A percentile compares a stretch with the other conserved stretches of the same genome.
Conservation (phyloP, 2,888 invertebrate species). For the Pseudanteris insignis region DNA sequence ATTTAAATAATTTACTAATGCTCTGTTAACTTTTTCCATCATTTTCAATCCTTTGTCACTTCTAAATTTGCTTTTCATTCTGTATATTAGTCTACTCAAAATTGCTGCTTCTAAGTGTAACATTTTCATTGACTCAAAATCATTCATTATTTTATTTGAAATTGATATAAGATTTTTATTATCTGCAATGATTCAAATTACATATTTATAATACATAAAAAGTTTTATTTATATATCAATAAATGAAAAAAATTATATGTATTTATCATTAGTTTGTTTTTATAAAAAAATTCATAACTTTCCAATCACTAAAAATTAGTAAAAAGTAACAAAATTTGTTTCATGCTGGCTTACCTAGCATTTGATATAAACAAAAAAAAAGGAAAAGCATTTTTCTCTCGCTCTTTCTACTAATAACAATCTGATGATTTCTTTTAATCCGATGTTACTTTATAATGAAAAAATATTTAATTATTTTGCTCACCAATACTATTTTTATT, state of each 20-base stretch:
- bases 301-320: no score
- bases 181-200: no score
- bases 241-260: background rate
- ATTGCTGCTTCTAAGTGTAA: constrained; percentile 70
- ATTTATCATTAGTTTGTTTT: background rate
- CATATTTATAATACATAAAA: background rate
- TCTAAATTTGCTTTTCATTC: constrained; percentile 71
- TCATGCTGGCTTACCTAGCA: no score
- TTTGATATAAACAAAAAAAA: no score
- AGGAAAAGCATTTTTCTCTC: no score
- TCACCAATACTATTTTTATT: constrained; percentile 51
- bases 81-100: constrained; percentile 70
- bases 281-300: no score
- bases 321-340: no score
- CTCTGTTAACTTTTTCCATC: constrained; percentile 69
- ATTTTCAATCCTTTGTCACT: constrained; percentile 70
- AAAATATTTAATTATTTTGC: background rate
- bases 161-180: background rate
- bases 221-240: constrained; percentile 8
- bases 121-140: constrained; percentile 65
- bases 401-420: no score
- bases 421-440: no score
- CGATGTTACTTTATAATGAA: no score
- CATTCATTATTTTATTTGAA: constrained; percentile 47
- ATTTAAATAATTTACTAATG: constrained; percentile 68